Evolutionary conservation across 1,140 invertebrate genomes (phyloP).

Genomic region (Drosophila santomea): DNA sequence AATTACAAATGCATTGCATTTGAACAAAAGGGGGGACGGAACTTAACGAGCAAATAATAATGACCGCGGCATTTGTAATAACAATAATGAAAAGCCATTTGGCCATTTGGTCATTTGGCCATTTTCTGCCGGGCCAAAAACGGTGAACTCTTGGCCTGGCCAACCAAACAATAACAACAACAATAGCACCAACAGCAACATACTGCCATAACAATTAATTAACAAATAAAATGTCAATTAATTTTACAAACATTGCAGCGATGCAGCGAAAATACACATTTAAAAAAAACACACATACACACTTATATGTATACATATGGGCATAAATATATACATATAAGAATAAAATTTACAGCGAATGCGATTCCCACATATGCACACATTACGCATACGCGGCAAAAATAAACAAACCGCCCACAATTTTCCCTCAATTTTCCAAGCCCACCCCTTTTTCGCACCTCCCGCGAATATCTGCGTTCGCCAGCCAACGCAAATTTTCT

Average conservation of each 20-base stretch:
- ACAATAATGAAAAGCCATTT: slow-evolving; percentile 83
- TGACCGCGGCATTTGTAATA: slow-evolving; percentile 80
- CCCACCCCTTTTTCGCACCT: not conserved
- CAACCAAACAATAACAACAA: slow-evolving; percentile 25
- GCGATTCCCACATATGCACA: slow-evolving; percentile 13
- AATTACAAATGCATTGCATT: slow-evolving; percentile 81
- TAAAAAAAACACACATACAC: slow-evolving; percentile 18
- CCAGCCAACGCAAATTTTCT: slow-evolving; percentile 63
- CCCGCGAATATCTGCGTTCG: not conserved
- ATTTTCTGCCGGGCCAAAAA: slow-evolving; percentile 24
- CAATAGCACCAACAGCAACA: slow-evolving; percentile 30
- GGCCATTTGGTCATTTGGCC: slow-evolving; percentile 72
- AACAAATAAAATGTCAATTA: slow-evolving; percentile 84
- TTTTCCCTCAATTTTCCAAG: not conserved
- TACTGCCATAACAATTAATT: slow-evolving; percentile 80
- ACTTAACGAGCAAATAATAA: slow-evolving; percentile 81
- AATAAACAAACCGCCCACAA: slow-evolving; percentile 44
- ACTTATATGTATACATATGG: not conserved
- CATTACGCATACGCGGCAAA: slow-evolving; percentile 25
- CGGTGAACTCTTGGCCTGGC: slow-evolving; percentile 31
- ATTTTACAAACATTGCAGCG: slow-evolving; percentile 77
- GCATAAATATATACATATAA: slow-evolving; percentile 53
- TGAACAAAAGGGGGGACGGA: not conserved
- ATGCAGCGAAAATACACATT: slow-evolving; percentile 13
- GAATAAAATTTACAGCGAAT: slow-evolving; percentile 74